Conservation (phyloP, 1,140 invertebrate genomes). For the Odontomachus brunneus region DNA sequence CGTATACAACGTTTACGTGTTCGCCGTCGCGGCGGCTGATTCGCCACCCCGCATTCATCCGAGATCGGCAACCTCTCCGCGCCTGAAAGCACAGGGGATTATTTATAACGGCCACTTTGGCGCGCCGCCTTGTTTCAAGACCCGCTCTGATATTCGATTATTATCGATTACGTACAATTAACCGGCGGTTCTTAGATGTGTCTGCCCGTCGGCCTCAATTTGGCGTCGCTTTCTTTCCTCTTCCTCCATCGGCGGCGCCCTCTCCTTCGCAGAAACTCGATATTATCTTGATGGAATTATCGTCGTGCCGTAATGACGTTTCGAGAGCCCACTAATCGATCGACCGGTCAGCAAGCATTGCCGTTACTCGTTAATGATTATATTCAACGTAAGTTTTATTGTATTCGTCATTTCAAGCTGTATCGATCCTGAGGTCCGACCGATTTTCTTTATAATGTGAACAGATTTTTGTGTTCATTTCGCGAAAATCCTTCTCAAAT, state of each 20-base stretch:
- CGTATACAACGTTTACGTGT: slow-evolving; percentile 51
- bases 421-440: neutral
- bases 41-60: slow-evolving; percentile 13
- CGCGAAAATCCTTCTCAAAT: neutral
- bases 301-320: neutral
- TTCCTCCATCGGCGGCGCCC: neutral
- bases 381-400: neutral
- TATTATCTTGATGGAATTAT: slow-evolving; percentile 31
- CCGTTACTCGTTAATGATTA: neutral
- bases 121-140: slow-evolving; percentile 60
- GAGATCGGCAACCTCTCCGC: slow-evolving; percentile 68
- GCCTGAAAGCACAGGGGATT: slow-evolving; percentile 55
- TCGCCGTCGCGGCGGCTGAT: slow-evolving; percentile 50
- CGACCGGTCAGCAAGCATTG: neutral
- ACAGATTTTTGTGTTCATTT: neutral
- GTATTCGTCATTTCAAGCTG: neutral
- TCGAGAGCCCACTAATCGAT: neutral
- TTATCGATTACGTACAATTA: slow-evolving; percentile 73
- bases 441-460: too few relatives aligned
- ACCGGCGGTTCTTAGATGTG: slow-evolving; percentile 38
- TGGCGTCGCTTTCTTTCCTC: slow-evolving; percentile 28
- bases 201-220: slow-evolving; percentile 37
- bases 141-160: slow-evolving; percentile 67
- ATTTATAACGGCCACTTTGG: slow-evolving; percentile 74
- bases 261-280: slow-evolving; percentile 17